phyloP scores from a whole-genome alignment of 2,888 invertebrate genomes.

The Miltochrista miniata region DNA sequence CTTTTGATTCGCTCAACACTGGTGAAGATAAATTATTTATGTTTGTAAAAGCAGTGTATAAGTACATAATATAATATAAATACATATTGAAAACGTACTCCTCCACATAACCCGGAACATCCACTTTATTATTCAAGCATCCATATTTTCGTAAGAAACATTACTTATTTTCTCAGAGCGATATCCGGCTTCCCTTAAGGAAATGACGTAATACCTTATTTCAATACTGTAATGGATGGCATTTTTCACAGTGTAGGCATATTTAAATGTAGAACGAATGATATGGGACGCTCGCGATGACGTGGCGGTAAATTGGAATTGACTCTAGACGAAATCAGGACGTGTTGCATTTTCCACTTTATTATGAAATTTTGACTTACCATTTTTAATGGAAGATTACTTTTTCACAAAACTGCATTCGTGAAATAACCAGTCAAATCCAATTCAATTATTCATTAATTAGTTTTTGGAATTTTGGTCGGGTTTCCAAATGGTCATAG shows the following conservation, averaged over 20 bases:
- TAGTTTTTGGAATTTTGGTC: too few species aligned
- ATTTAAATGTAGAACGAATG: slow-evolving; percentile 58
- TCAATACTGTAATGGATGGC: slow-evolving; percentile 53
- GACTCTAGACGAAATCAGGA: slow-evolving; percentile 51
- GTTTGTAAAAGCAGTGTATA: too few species aligned
- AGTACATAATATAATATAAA: too few species aligned
- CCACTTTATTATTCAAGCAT: neutral
- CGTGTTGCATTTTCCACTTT: slow-evolving; percentile 17
- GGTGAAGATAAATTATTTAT: too few species aligned
- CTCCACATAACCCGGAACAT: neutral
- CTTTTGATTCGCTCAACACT: too few species aligned
- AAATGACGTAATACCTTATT: slow-evolving; percentile 47
- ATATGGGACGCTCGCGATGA: slow-evolving; percentile 59
- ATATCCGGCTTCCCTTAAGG: slow-evolving; percentile 2
- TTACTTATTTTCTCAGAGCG: neutral
- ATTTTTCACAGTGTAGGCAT: slow-evolving; percentile 60
- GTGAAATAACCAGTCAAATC: too few species aligned
- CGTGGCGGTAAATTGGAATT: slow-evolving; percentile 71
- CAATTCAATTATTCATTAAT: too few species aligned
- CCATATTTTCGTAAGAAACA: neutral
- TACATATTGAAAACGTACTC: neutral
- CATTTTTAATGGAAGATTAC: too few species aligned
- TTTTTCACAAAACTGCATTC: neutral
- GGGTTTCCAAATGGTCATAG: too few species aligned
- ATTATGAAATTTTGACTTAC: neutral